Base-by-base conservation (phyloP, 2,113 vertebrate genomes). In the Bolborhynchus lineola region DNA sequence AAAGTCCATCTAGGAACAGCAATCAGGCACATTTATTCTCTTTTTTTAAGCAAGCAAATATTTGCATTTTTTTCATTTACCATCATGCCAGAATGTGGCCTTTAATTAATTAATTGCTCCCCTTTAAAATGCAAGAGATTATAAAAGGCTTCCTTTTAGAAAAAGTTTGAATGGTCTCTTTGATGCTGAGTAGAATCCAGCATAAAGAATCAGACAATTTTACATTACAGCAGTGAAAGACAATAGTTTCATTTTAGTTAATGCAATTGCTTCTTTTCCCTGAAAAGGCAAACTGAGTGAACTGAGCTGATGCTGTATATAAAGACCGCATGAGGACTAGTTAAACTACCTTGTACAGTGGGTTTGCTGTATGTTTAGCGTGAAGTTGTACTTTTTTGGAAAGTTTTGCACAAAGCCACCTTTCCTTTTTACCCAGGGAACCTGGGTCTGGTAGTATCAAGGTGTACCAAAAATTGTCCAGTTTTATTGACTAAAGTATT, bases 291-390 rank as follows among this genome's bases (percentile, higher is more conserved):
- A 86, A 84, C 53, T 37, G 86, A 69, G 85, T 59, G 86, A 88
- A 87, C 46, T 37, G 88, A 69, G 85, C 64, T 94, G 85, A 76
- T 90, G 87, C 35, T 97, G 89, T 96, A 86, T 71, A 86, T 94
- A 96, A 60, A 87, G 92, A 83, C 89, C 94, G 88, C 92, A 92
- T 97, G 86, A 93, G 86, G 86, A 90, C 67, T 93, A 92, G 79
- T 92, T 82, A 72, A 53, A 79, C 46, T 88, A n/a, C 74, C 64
- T 90, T 80, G 72, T 90, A 68, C 0, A 24, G 87, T 89, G 95
- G 63, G 93, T 95, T 93, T 95, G 95, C 97, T 97, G 49, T 94
- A 46, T 24, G 50, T 89, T 86, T 87, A 57, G 70, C 8, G 8
- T 80, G 80, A 50, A 93, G 18, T 67, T 88, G 60, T 91, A 95